phyloP scores from a whole-genome alignment of 2,113 vertebrate genomes.

The Oryzias javanicus region DNA sequence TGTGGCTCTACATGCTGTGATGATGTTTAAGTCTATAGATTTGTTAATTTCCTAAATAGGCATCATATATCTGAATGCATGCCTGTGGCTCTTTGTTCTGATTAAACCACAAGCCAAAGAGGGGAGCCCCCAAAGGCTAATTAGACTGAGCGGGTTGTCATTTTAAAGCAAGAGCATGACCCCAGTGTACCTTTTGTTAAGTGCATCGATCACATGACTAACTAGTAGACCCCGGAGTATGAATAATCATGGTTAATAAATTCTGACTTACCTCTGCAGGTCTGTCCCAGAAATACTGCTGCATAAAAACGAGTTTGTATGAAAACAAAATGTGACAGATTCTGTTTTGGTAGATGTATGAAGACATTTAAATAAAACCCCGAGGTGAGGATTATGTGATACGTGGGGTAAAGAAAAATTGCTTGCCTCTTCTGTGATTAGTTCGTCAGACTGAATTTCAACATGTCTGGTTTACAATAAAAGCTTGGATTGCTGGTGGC shows the following conservation, averaged over 20 bases:
- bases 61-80: constrained; percentile 17
- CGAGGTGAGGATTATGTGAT: constrained; percentile 20
- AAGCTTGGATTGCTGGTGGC: constrained; percentile 1
- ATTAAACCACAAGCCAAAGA: constrained; percentile 45
- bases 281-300: constrained; percentile 38
- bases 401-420: constrained; percentile 16
- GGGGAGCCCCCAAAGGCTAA: constrained; percentile 37
- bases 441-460: constrained; percentile 8
- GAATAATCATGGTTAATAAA: constrained; percentile 50
- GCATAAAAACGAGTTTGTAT: constrained; percentile 42
- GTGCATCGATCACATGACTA: constrained; percentile 10
- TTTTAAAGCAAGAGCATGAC: constrained; percentile 21
- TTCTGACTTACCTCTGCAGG: constrained; percentile 40
- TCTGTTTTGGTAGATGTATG: constrained; percentile 27
- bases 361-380: constrained; percentile 43
- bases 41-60: constrained; percentile 21
- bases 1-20: constrained; percentile 8
- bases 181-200: constrained; percentile 22
- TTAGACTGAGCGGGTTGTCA: constrained; percentile 48
- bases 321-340: constrained; percentile 35
- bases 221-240: constrained; percentile 24
- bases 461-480: constrained; percentile 17
- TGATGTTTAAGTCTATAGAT: constrained; percentile 14
- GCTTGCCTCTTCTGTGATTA: constrained; percentile 16
- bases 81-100: constrained; percentile 19